A percentile compares a stretch with the other conserved stretches of the same genome.
Conservation (phyloP, 1,140 invertebrate genomes). For the Orius insidiosus region DNA sequence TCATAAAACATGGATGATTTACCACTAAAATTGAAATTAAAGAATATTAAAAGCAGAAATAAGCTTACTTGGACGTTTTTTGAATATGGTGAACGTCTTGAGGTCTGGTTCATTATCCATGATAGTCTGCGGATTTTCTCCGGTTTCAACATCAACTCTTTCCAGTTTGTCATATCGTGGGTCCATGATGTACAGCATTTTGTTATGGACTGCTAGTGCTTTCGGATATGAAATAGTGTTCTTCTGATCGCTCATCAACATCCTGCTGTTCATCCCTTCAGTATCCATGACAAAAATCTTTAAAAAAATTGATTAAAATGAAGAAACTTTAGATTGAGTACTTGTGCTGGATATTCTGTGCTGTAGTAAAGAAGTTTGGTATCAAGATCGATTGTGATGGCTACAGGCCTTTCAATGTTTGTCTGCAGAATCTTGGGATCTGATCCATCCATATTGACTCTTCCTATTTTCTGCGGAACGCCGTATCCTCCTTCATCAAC, state of each 20-base stretch:
- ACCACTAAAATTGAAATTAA: slow-evolving; percentile 19
- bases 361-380: slow-evolving; percentile 75
- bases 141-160: slow-evolving; percentile 66
- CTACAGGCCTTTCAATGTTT: slow-evolving; percentile 51
- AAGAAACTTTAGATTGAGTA: slow-evolving; percentile 27
- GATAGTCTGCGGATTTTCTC: slow-evolving; percentile 55
- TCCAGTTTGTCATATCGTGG: slow-evolving; percentile 77
- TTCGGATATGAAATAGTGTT: slow-evolving; percentile 60
- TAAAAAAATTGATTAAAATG: slow-evolving; percentile 15
- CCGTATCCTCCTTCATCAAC: slow-evolving; percentile 84
- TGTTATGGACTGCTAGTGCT: slow-evolving; percentile 68
- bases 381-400: slow-evolving; percentile 70
- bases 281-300: slow-evolving; percentile 54
- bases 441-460: slow-evolving; percentile 86
- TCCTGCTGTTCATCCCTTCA: slow-evolving; percentile 47
- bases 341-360: slow-evolving; percentile 49
- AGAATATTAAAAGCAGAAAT: background rate
- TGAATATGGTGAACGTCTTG: slow-evolving; percentile 76
- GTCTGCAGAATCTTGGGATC: slow-evolving; percentile 50
- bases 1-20: slow-evolving; percentile 67
- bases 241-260: slow-evolving; percentile 41
- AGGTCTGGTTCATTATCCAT: slow-evolving; percentile 73
- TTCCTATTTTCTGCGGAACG: slow-evolving; percentile 76
- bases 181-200: slow-evolving; percentile 75
- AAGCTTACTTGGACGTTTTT: slow-evolving; percentile 47